These are phyloP conservation scores for Rhinopomastus cyanomelas DNA, from an alignment of 2,113 vertebrate species.

Conservation along the genomic window DNA sequence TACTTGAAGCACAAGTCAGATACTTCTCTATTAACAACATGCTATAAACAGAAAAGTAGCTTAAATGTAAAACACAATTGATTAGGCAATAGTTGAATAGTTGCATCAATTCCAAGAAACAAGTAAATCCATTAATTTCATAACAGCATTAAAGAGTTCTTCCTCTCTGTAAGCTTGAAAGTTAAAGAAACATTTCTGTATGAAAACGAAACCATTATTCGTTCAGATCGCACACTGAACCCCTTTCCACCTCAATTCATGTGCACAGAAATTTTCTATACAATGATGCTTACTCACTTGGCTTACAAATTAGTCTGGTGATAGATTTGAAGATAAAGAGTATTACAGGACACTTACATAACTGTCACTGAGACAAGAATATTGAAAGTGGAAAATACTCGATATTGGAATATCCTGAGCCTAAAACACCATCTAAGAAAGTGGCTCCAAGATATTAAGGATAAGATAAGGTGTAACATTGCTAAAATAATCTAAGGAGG, in stretches of 20 bases:
- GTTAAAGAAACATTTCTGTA: not conserved
- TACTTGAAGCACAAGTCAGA: not conserved
- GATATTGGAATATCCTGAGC: not conserved
- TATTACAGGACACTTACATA: slow-evolving; percentile 12
- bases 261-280: not conserved
- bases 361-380: not conserved
- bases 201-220: not conserved
- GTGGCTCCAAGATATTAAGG: not conserved
- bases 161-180: not conserved
- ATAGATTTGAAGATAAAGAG: slow-evolving; percentile 28
- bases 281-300: not conserved
- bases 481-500: not conserved
- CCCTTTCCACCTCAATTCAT: not conserved
- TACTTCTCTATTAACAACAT: not conserved
- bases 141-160: not conserved
- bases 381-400: not conserved
- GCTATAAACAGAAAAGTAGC: not conserved
- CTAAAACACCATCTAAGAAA: not conserved
- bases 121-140: not conserved
- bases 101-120: not conserved
- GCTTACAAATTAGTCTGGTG: not conserved
- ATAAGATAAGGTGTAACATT: not conserved
- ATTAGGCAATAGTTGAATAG: not conserved
- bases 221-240: not conserved
- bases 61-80: not conserved